These are phyloP conservation scores for Phaenicophaeus curvirostris DNA, from an alignment of 2,797 vertebrate species.

Conservation along the genomic window DNA sequence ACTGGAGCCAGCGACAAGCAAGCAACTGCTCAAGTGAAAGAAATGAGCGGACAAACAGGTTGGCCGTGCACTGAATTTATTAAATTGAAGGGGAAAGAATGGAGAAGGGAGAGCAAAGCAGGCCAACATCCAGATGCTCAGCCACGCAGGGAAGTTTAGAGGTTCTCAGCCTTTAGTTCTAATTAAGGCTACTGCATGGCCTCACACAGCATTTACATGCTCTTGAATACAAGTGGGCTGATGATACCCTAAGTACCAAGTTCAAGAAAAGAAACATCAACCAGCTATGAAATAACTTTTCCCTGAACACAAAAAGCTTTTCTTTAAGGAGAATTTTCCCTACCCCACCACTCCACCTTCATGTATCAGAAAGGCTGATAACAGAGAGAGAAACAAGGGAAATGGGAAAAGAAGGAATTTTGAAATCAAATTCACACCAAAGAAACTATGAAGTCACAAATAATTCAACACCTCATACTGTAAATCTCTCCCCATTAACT, in stretches of 20 bases:
- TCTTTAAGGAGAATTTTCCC: not conserved
- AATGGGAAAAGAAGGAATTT: not conserved
- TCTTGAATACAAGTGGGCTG: fast-evolving
- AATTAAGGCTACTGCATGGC: not conserved
- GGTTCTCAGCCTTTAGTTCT: not conserved
- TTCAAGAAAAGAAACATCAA: not conserved
- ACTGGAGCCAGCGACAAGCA: not conserved
- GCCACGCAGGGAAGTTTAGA: not conserved
- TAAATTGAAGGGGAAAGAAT: fast-evolving
- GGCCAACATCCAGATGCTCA: not conserved
- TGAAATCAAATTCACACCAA: not conserved
- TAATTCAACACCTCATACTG: not conserved
- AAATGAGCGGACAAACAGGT: not conserved
- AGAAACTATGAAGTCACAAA: constrained; percentile 10
- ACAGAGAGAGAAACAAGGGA: not conserved
- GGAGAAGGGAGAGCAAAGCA: not conserved
- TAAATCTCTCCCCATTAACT: not conserved
- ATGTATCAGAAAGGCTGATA: not conserved
- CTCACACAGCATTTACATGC: not conserved
- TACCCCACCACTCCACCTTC: not conserved
- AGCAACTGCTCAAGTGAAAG: not conserved
- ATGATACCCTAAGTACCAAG: not conserved
- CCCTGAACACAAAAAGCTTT: not conserved
- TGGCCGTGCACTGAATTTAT: not conserved
- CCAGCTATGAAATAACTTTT: not conserved